phyloP scores from a whole-genome alignment of 2,797 vertebrate species.

The Aeoliscus strigatus region DNA sequence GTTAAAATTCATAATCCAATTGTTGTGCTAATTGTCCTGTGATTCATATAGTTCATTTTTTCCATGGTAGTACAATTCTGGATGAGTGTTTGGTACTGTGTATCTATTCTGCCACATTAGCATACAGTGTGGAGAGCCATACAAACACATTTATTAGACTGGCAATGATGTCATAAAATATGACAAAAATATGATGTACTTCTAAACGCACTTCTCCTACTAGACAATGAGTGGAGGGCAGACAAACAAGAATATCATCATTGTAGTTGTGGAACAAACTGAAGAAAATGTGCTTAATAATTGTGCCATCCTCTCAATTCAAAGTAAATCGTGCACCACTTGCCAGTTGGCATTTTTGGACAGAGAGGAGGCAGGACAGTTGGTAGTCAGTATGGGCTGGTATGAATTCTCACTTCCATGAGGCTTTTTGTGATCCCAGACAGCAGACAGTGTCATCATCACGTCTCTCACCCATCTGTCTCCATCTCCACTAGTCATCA shows the following conservation, averaged over 20 bases:
- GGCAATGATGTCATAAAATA: no score
- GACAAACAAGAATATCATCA: background rate
- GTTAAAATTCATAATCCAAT: no score
- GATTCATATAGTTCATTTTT: no score
- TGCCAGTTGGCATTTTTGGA: slow-evolving; percentile 62
- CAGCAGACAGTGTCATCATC: slow-evolving; percentile 73
- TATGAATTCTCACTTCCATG: slow-evolving; percentile 72
- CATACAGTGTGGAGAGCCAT: no score
- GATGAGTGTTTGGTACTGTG: no score
- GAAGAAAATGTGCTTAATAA: background rate
- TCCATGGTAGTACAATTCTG: no score
- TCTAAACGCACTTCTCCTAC: slow-evolving; percentile 11
- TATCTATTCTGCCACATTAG: no score
- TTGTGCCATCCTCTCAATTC: slow-evolving; percentile 20
- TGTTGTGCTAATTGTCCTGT: no score
- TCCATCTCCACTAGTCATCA: slow-evolving; percentile 66
- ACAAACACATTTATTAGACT: no score
- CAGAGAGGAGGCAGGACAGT: slow-evolving; percentile 60
- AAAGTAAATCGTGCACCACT: slow-evolving; percentile 41
- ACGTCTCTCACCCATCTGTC: slow-evolving; percentile 72
- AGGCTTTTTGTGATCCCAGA: slow-evolving; percentile 75
- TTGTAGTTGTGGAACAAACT: slow-evolving; percentile 7
- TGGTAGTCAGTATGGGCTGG: slow-evolving; percentile 60
- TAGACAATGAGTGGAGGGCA: background rate
- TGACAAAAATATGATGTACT: no score